phyloP scores from a whole-genome alignment of 2,113 vertebrate genomes.

The Pseudolaguvia tuberculata region DNA sequence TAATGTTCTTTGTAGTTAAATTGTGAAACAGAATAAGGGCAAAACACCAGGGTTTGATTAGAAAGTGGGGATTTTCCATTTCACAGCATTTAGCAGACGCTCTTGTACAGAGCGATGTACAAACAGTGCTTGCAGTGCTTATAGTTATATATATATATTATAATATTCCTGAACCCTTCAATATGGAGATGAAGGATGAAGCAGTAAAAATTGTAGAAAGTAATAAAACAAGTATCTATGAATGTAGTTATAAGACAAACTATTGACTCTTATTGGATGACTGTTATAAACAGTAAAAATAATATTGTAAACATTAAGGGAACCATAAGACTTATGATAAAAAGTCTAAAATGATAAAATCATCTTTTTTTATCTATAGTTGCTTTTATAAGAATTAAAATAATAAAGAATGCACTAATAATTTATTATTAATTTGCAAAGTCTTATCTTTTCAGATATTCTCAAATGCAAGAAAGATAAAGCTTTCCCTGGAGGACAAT shows the following conservation, averaged over 20 bases:
- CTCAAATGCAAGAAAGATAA: conserved; percentile 90
- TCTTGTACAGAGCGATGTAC: no score
- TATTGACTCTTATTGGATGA: not conserved
- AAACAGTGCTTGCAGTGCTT: no score
- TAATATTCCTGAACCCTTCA: not conserved
- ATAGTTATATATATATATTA: no score
- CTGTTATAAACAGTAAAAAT: not conserved
- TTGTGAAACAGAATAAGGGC: not conserved
- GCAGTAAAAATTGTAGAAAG: not conserved
- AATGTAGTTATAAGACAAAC: not conserved
- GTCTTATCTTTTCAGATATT: conserved; percentile 63
- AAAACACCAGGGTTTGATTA: not conserved
- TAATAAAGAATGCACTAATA: not conserved
- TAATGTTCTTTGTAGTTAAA: not conserved
- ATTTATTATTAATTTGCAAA: not conserved
- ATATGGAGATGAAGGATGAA: not conserved
- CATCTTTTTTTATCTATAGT: not conserved
- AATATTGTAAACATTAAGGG: not conserved
- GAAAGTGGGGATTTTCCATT: no score
- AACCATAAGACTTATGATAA: not conserved
- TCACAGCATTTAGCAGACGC: no score
- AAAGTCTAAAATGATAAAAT: no score
- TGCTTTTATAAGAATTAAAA: not conserved
- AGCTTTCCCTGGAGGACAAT: conserved; percentile 72
- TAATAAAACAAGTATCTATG: not conserved